phyloP scores from a whole-genome alignment of 2,113 vertebrate species.

The Bubalus kerabau region DNA sequence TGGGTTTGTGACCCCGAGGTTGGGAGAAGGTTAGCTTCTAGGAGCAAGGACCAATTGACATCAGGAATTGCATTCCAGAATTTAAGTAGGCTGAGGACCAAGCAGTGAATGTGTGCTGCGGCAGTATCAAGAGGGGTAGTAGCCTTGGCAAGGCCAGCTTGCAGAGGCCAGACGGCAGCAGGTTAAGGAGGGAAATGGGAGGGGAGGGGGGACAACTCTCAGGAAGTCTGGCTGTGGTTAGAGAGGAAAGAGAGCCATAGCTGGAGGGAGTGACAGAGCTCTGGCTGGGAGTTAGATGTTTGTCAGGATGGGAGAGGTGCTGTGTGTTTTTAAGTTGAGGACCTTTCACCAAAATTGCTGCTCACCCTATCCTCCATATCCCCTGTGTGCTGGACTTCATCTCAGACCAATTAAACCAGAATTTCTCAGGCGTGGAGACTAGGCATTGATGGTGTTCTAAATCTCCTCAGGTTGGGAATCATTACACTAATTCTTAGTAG shows the following conservation, averaged over 20 bases:
- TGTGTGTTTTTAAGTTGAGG: background rate
- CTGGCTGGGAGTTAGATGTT: background rate
- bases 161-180: background rate
- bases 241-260: slow-evolving; percentile 22
- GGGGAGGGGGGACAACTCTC: background rate
- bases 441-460: background rate
- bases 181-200: slow-evolving; percentile 22
- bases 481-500: background rate
- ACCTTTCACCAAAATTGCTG: background rate
- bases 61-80: background rate
- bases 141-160: slow-evolving; percentile 17
- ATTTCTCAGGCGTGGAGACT: background rate
- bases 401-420: background rate
- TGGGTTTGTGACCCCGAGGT: background rate
- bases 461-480: background rate
- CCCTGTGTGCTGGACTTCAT: background rate
- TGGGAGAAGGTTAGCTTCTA: background rate
- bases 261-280: background rate
- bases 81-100: background rate
- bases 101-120: background rate
- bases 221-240: slow-evolving; percentile 34
- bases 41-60: background rate
- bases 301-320: background rate
- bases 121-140: background rate
- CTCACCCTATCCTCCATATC: background rate